Percentiles rank a stretch among this genome's conserved stretches.
phyloP scores from a whole-genome alignment of 2,113 vertebrate species.

The Panthera tigris region DNA sequence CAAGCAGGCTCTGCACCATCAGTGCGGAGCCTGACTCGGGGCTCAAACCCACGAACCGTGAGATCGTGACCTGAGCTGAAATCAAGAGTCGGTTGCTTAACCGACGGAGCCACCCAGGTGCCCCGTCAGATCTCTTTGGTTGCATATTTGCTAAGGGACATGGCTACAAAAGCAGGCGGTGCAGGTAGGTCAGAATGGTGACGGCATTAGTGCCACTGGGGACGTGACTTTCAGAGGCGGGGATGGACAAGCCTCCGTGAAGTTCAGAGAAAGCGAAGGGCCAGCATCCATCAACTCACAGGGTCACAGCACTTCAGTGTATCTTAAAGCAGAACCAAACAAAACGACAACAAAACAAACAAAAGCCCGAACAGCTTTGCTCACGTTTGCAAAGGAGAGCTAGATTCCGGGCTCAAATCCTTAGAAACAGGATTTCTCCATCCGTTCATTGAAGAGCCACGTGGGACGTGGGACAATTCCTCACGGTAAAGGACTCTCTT shows the following conservation, averaged over 20 bases:
- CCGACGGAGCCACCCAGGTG: too few species aligned
- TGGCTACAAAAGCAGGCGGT: background rate
- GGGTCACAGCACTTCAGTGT: rapidly evolving
- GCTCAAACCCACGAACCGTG: too few species aligned
- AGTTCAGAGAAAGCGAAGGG: background rate
- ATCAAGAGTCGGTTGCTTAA: too few species aligned
- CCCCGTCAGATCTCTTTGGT: background rate
- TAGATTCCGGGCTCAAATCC: background rate
- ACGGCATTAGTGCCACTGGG: rapidly evolving
- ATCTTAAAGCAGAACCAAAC: background rate
- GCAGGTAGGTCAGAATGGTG: background rate
- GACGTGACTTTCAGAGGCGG: background rate
- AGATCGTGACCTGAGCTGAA: too few species aligned
- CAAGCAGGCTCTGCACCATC: too few species aligned
- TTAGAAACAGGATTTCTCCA: background rate
- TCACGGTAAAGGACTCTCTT: background rate
- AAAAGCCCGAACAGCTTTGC: background rate
- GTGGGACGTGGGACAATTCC: background rate
- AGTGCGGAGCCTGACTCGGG: too few species aligned
- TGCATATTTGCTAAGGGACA: background rate
- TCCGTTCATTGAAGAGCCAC: background rate
- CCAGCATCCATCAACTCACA: background rate
- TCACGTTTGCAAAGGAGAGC: background rate
- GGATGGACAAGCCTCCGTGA: background rate
- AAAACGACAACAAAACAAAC: background rate